Evolutionary conservation across 2,888 invertebrate genomes (phyloP).

Genomic region (Cephus sareptanus): DNA sequence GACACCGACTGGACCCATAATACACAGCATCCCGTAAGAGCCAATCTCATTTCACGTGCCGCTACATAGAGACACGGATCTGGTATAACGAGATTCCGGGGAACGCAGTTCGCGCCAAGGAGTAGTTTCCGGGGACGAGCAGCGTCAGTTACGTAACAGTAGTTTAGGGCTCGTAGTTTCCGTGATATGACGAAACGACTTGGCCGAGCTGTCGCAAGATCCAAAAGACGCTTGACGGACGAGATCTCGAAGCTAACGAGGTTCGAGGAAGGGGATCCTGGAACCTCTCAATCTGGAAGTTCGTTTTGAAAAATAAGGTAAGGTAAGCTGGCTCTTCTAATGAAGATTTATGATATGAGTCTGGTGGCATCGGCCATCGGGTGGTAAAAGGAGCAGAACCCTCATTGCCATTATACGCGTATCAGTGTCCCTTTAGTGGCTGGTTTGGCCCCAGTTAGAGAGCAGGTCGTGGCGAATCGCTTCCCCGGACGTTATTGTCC

Average conservation of each 20-base stretch:
- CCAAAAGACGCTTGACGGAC: background rate
- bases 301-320: background rate
- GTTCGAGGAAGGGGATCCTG: background rate
- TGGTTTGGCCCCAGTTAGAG: conserved; percentile 23
- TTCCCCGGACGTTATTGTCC: conserved; percentile 18
- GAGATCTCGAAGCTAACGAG: background rate
- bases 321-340: conserved; percentile 12
- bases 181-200: background rate
- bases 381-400: background rate
- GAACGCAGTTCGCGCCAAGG: background rate
- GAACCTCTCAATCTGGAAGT: background rate
- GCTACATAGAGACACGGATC: background rate
- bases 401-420: conserved; percentile 34
- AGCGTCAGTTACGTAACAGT: background rate
- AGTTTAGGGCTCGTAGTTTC: background rate
- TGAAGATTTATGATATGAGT: conserved; percentile 32
- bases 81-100: background rate
- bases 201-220: background rate
- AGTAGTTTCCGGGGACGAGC: background rate
- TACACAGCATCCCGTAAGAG: background rate
- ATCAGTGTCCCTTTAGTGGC: conserved; percentile 31
- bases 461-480: conserved; percentile 29
- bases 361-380: conserved; percentile 2
- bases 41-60: background rate
- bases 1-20: background rate